Percentiles rank a stretch among this genome's conserved stretches.
Evolutionary conservation across 2,113 vertebrate genomes (phyloP).

Genomic region (Columba janthina): DNA sequence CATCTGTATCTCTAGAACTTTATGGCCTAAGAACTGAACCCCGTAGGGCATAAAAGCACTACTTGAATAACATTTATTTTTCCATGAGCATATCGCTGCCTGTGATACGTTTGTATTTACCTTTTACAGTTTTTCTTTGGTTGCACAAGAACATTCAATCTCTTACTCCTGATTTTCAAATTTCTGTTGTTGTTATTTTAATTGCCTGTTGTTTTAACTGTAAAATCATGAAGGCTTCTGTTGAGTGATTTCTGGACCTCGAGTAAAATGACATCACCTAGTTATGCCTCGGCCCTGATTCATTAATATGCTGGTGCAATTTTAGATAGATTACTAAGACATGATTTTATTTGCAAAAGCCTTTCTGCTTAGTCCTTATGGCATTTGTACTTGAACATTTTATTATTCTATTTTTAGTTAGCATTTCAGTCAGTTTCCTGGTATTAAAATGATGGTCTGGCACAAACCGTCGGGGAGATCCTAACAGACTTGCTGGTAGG

Average conservation of each 20-base stretch:
- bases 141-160: not conserved
- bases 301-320: not conserved
- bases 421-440: conserved; percentile 40
- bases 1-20: not conserved
- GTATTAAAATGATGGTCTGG: conserved; percentile 40
- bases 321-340: not conserved
- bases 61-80: not conserved
- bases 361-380: conserved; percentile 12
- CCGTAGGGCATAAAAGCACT: not conserved
- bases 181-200: not conserved
- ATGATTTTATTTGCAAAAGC: not conserved
- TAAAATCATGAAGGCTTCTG: not conserved
- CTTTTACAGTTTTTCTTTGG: not conserved
- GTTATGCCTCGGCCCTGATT: not conserved
- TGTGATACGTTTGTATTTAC: not conserved
- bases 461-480: conserved; percentile 8
- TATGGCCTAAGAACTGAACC: not conserved
- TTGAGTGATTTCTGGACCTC: not conserved
- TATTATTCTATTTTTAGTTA: conserved; percentile 55
- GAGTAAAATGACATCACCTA: not conserved
- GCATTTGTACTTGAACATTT: conserved; percentile 9
- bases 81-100: not conserved
- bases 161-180: not conserved
- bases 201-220: not conserved
- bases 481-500: conserved; percentile 44